Evolutionary conservation across 2,888 invertebrate genomes (phyloP).

Genomic region (Lampropteryx suffumata): DNA sequence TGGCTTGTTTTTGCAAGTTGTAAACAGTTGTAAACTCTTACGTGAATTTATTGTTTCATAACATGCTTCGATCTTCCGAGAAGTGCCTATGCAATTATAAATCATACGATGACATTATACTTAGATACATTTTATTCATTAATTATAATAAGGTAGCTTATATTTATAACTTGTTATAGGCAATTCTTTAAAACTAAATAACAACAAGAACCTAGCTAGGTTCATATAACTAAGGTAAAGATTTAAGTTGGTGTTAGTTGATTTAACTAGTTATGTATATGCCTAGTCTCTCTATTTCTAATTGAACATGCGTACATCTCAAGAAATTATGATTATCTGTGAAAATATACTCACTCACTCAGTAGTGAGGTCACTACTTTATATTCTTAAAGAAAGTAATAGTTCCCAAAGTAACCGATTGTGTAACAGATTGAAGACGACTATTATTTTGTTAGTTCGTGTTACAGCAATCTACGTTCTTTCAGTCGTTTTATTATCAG

Average conservation of each 20-base stretch:
- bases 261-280: too few species aligned
- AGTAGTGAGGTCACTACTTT: too few species aligned
- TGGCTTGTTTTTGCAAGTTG: slow-evolving; percentile 1
- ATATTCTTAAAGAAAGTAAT: neutral
- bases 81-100: neutral
- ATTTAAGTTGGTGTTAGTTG: too few species aligned
- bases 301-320: too few species aligned
- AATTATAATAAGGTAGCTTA: too few species aligned
- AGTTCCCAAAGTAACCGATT: slow-evolving; percentile 12
- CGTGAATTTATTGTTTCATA: slow-evolving; percentile 1
- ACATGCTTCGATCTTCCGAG: neutral
- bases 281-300: too few species aligned
- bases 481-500: slow-evolving; percentile 53
- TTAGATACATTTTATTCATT: neutral
- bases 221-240: too few species aligned
- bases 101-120: neutral
- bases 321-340: too few species aligned
- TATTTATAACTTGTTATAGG: too few species aligned
- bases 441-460: slow-evolving; percentile 33
- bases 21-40: neutral
- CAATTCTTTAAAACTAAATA: slow-evolving; percentile 5
- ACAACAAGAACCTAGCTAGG: too few species aligned
- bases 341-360: too few species aligned
- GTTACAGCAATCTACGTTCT: slow-evolving; percentile 38
- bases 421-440: slow-evolving; percentile 24